Conservation (phyloP, 2,797 vertebrate species). For the Smutsia temminckii region DNA sequence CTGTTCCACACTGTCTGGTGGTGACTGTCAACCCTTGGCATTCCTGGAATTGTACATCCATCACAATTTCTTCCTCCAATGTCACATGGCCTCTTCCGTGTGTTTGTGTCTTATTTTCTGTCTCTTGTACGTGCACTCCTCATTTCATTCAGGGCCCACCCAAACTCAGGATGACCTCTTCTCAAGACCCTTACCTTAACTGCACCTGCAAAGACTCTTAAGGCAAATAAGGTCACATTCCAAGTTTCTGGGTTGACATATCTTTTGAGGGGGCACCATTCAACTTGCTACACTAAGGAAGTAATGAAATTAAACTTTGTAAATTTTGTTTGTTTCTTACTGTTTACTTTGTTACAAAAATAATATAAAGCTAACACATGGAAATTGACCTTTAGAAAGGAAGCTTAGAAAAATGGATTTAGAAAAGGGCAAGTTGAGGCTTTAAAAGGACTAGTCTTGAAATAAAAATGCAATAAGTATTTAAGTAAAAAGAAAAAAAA, state of each 20-base stretch:
- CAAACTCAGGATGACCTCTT: neutral
- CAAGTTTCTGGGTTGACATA: neutral
- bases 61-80: neutral
- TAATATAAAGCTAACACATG: neutral
- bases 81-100: neutral
- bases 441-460: neutral
- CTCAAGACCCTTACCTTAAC: neutral
- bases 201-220: neutral
- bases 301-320: neutral
- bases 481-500: neutral
- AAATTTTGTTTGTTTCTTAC: neutral
- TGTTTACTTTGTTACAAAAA: neutral
- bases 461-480: neutral
- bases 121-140: neutral
- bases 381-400: neutral
- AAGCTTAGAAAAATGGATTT: neutral
- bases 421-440: neutral
- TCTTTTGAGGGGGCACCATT: neutral
- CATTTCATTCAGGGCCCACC: neutral
- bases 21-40: neutral
- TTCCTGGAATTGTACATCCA: neutral
- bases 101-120: neutral
- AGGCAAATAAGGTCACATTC: neutral
- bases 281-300: neutral
- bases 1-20: neutral